Evolutionary conservation across 2,888 invertebrate species (phyloP).

Genomic region (Erynnis tages): DNA sequence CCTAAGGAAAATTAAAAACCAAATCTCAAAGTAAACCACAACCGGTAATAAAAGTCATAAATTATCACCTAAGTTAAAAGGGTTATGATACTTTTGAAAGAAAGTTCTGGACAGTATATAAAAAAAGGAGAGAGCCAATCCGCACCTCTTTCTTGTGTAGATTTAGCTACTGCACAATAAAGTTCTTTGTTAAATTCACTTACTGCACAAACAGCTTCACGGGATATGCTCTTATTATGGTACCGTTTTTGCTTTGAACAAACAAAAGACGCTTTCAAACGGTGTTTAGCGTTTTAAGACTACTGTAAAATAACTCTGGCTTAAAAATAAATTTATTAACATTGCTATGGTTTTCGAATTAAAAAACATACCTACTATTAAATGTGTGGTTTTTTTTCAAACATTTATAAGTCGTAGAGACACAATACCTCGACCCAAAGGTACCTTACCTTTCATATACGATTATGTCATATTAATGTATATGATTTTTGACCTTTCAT

Average conservation of each 20-base stretch:
- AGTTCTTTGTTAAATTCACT: slow-evolving; percentile 51
- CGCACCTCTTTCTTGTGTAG: slow-evolving; percentile 58
- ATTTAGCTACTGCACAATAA: slow-evolving; percentile 65
- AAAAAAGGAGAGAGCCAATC: slow-evolving; percentile 25
- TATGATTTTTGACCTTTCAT: too few relatives aligned
- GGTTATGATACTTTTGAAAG: slow-evolving; percentile 19
- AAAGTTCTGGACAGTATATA: slow-evolving; percentile 18
- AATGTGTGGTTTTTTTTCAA: too few relatives aligned
- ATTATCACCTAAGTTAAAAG: slow-evolving; percentile 2
- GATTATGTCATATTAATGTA: too few relatives aligned
- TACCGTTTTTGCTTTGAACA: slow-evolving; percentile 34
- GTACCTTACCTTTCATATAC: too few relatives aligned
- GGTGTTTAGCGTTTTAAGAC: slow-evolving; percentile 19
- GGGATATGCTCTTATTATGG: slow-evolving; percentile 37
- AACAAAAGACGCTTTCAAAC: slow-evolving; percentile 17
- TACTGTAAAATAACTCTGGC: slow-evolving; percentile 1
- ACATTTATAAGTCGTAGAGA: too few relatives aligned
- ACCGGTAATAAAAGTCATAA: slow-evolving; percentile 12
- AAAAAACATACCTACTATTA: too few relatives aligned
- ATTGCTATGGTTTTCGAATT: too few relatives aligned
- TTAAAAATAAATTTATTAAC: neutral
- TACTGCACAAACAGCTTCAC: slow-evolving; percentile 37
- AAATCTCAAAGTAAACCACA: too few relatives aligned
- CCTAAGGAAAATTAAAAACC: too few relatives aligned
- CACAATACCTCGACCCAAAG: too few relatives aligned